Evolutionary conservation across 2,113 vertebrate species (phyloP).

Genomic region (Etheostoma spectabile): DNA sequence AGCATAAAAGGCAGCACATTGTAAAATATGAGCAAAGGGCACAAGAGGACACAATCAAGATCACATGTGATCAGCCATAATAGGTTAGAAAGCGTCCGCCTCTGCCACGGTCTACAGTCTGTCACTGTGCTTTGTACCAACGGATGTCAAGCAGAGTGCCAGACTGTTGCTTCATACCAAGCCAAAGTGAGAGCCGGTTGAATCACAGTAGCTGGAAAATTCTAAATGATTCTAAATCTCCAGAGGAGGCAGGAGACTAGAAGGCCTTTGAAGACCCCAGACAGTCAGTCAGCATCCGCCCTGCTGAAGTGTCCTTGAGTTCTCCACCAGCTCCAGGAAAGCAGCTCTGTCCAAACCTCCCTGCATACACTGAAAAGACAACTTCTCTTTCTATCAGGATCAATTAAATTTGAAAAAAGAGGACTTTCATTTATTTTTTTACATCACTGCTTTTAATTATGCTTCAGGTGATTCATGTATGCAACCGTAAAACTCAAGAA

Average conservation of each 20-base stretch:
- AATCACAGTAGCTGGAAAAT: conserved; percentile 58
- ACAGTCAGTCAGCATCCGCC: not conserved
- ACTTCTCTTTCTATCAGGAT: not conserved
- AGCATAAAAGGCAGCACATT: not conserved
- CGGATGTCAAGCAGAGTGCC: conserved; percentile 43
- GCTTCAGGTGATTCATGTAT: not conserved
- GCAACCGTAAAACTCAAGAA: not conserved
- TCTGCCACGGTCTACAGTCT: conserved; percentile 24
- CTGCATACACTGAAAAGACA: not conserved
- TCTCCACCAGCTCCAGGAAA: conserved; percentile 9
- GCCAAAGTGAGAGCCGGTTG: conserved; percentile 41
- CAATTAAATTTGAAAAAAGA: not conserved
- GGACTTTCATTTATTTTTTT: not conserved
- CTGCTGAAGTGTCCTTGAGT: conserved; percentile 29
- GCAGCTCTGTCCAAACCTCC: conserved; percentile 8
- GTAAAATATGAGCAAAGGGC: conserved; percentile 40
- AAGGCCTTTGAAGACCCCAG: not conserved
- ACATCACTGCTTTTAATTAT: not conserved
- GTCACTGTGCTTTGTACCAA: conserved; percentile 45
- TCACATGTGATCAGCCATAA: conserved; percentile 59
- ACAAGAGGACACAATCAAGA: conserved; percentile 60
- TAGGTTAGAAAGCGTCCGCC: conserved; percentile 45
- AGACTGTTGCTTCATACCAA: conserved; percentile 37
- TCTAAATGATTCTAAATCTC: conserved; percentile 21
- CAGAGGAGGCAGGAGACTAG: not conserved